Conservation (phyloP, 2,113 vertebrate genomes). For the Pseudorhombus dupliciocellatus region DNA sequence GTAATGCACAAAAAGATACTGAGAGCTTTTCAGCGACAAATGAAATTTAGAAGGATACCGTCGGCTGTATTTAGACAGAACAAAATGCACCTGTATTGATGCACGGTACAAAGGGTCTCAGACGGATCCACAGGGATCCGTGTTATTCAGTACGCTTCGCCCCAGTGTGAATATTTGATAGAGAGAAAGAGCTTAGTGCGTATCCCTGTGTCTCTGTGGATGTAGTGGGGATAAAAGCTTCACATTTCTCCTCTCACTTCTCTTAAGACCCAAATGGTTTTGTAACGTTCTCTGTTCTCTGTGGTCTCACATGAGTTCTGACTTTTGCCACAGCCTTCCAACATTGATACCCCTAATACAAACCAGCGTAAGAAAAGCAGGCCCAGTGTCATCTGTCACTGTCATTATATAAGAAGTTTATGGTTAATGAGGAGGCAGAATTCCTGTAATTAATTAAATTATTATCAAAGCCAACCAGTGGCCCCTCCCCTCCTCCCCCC, state of each 20-base stretch:
- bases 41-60: constrained; percentile 2
- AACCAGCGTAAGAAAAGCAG: constrained; percentile 3
- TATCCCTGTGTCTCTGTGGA: constrained; percentile 52
- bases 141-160: constrained; percentile 53
- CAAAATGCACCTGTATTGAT: constrained; percentile 53
- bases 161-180: constrained; percentile 74
- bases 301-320: constrained; percentile 35
- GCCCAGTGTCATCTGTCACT: constrained; percentile 2
- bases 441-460: constrained; percentile 60
- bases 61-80: constrained; percentile 42
- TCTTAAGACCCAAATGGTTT: constrained; percentile 53
- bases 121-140: constrained; percentile 33
- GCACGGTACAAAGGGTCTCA: constrained; percentile 40
- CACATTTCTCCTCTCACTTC: constrained; percentile 54
- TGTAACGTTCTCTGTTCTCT: constrained; percentile 35
- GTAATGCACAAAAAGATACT: background rate
- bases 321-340: constrained; percentile 29
- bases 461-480: constrained; percentile 44
- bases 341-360: constrained; percentile 30
- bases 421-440: constrained; percentile 47
- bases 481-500: constrained; percentile 15
- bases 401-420: constrained; percentile 9
- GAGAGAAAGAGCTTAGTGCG: constrained; percentile 54
- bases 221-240: constrained; percentile 62
- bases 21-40: constrained; percentile 32